A percentile compares a stretch with the other conserved stretches of the same genome.
These are phyloP conservation scores for Rhynchotus rufescens DNA, from an alignment of 2,797 vertebrate species.

Conservation along the genomic window DNA sequence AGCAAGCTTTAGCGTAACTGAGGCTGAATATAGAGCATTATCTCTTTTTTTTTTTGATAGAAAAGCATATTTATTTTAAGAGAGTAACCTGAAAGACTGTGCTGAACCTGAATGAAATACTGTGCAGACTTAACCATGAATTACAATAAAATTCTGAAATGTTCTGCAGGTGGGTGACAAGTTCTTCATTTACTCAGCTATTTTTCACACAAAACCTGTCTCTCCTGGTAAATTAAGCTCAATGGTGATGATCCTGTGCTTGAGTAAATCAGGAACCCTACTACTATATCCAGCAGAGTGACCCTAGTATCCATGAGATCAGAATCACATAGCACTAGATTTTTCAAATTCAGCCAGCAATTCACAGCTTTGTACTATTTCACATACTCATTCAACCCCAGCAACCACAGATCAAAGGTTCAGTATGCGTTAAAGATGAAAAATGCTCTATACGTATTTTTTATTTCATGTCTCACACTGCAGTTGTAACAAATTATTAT, in stretches of 20 bases:
- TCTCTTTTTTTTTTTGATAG: neutral
- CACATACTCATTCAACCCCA: neutral
- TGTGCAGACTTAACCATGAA: neutral
- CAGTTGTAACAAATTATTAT: neutral
- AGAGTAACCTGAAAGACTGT: neutral
- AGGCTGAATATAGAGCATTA: neutral
- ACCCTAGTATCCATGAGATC: neutral
- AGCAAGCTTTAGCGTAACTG: neutral
- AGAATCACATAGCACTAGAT: neutral
- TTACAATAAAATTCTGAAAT: neutral
- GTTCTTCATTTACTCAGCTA: neutral
- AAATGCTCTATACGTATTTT: neutral
- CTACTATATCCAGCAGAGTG: neutral
- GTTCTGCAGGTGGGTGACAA: neutral
- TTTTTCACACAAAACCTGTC: neutral
- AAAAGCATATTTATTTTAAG: constrained; percentile 24
- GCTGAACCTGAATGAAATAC: neutral
- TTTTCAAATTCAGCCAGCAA: neutral
- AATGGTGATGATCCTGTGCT: neutral
- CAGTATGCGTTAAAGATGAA: neutral
- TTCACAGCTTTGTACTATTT: neutral
- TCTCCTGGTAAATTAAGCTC: neutral
- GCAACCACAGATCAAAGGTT: neutral
- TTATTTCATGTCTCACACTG: neutral
- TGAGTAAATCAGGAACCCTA: neutral